Base-by-base conservation (phyloP, 1,140 invertebrate species). In the Littorina saxatilis region DNA sequence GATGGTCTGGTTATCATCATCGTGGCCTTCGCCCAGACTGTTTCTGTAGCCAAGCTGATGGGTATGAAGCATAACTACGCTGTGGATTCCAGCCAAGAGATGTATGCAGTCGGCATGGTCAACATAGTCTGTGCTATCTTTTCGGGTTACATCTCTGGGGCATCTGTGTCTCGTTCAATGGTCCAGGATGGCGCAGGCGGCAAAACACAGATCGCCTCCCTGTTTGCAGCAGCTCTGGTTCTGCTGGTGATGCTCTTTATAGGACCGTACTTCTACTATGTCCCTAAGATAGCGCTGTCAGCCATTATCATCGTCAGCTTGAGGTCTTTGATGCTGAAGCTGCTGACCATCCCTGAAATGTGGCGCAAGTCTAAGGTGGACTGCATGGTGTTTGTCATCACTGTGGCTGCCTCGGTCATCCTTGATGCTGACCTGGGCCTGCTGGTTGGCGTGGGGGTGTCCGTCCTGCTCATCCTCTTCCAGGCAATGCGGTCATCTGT, bases 361-460 rank as follows among this genome's bases (percentile, higher is more conserved):
- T 83, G 82, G 82, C 27, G 73, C 15, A 77, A 78, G 35, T 75
- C 82, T 0, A 76, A 77, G 32, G 17, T 66, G 43, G 82, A 83
- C 61, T 83, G 78, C 75, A 27, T 73, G n/a, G 52, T 81, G 4
- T 83, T 50, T 58, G 79, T 83, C 35, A 75, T 76, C 73, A 78
- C 82, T 43, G 75, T 66, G 32, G 35, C 37, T 32, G 79, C 82
- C 27, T 47, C 50, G 35, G 75, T 83, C 35, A 68, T 83, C 23
- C 47, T 83, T 5, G 75, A 83, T 80, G 55, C 82, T 5, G 82
- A 80, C 23, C 77, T 81, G 23, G 82, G 82, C n/a, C 43, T 82
- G 3, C 32, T 82, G 32, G 94, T 95, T 4, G 96, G 96, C 2
- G 92, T 97, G 4, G 79, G 95, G 4, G 92, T 95, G 1, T 96